Conservation (phyloP, 2,797 vertebrate species). For the Picus viridis region DNA sequence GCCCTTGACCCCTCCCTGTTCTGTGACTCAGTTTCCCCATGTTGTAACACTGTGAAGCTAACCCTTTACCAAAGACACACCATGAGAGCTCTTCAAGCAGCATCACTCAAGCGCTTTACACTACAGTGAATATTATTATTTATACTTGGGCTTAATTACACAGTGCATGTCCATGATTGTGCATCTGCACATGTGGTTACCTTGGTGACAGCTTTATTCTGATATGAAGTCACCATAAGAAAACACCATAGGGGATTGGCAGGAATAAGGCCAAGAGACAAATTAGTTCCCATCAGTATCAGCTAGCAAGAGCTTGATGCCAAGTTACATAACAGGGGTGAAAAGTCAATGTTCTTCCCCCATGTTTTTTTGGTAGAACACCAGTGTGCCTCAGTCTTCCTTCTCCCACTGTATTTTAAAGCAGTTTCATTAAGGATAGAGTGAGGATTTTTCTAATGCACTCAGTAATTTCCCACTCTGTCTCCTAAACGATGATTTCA, state of each 20-base stretch:
- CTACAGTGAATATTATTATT: background rate
- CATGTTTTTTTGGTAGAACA: background rate
- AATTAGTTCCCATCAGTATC: constrained; percentile 56
- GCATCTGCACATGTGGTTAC: constrained; percentile 56
- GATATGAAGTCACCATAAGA: constrained; percentile 5
- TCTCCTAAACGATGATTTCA: constrained; percentile 67
- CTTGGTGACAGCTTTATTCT: constrained; percentile 61
- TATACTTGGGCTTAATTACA: constrained; percentile 48
- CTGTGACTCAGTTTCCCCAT: constrained; percentile 12
- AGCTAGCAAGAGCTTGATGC: background rate
- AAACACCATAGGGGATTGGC: constrained; percentile 47
- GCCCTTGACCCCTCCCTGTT: background rate
- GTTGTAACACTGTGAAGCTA: background rate
- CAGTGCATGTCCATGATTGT: background rate
- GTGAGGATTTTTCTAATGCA: constrained; percentile 64
- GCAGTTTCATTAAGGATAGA: constrained; percentile 72
- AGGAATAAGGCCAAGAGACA: constrained; percentile 63
- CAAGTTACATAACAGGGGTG: constrained; percentile 31
- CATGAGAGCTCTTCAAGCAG: background rate
- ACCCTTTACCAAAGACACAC: background rate
- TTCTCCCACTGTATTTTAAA: constrained; percentile 50
- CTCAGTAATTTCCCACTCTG: constrained; percentile 60
- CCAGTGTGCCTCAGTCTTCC: constrained; percentile 32
- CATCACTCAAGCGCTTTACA: background rate
- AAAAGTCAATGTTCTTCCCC: constrained; percentile 35